These are phyloP conservation scores for Meles meles DNA, from an alignment of 2,113 vertebrate species.

Conservation along the genomic window DNA sequence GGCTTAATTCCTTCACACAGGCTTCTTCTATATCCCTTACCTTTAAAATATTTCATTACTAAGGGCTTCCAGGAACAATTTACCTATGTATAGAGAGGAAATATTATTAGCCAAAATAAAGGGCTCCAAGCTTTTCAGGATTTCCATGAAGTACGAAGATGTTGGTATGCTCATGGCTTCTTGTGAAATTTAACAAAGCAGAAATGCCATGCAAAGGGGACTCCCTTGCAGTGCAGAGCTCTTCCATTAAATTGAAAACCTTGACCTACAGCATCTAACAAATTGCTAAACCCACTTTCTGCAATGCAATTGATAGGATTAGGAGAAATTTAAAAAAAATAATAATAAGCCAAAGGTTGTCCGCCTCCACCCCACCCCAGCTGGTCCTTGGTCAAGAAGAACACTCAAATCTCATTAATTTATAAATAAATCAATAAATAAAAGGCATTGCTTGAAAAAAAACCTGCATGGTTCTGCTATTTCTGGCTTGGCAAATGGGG, in stretches of 20 bases:
- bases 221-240: neutral
- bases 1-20: neutral
- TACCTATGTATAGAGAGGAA: neutral
- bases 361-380: fast-evolving
- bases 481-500: neutral
- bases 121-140: neutral
- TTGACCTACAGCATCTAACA: neutral
- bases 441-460: neutral
- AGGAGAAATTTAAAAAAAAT: neutral
- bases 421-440: neutral
- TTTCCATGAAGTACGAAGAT: neutral
- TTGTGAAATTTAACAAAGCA: neutral
- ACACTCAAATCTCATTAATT: neutral
- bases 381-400: neutral
- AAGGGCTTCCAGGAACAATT: neutral
- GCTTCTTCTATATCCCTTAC: neutral
- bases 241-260: neutral
- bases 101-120: neutral
- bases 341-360: neutral
- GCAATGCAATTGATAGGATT: neutral
- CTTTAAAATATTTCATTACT: slow-evolving; percentile 15
- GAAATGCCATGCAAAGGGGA: neutral
- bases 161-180: neutral
- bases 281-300: neutral
- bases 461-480: neutral